Base-by-base conservation (phyloP, 1,140 invertebrate species). In the Drosophila nannoptera region DNA sequence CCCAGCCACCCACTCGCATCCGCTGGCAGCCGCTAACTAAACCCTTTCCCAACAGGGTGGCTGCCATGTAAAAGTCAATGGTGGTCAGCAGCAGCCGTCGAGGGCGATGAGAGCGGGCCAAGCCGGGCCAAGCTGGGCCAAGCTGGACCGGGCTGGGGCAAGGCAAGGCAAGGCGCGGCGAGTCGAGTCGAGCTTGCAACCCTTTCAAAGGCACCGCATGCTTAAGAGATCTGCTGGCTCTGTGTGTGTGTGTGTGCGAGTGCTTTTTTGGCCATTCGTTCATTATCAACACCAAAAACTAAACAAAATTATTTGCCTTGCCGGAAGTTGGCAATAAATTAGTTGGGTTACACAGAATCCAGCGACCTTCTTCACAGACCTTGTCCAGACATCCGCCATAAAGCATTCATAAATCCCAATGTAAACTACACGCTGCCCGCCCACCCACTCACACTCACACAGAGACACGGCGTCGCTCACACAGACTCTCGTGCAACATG, bases 331-430 rank as follows among this genome's bases (percentile, higher is more conserved):
- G 81, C 82, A 87, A 86, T 86, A 86, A 86, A 86, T 86, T 87
- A 86, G 82, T 84, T 86, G 81, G 70, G 67, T 69, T 76, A 73
- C 67, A 65, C 59, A 60, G 58, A 54, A 40, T 42, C 53, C 55
- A 49, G 7, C 65, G 59, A 64, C 55, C 48, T 66, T 61, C 32
- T 53, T 58, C 46, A 65, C 66, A 61, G 58, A 84, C 77, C 80
- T 76, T 86, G 80, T 80, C 80, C 80, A 86, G 81, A 80, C 80
- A 84, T 86, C 76, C 81, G 80, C 81, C 80, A 84, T 86, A 84
- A 87, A 87, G 80, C 76, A 80, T 84, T 82, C 80, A 88, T 88
- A 88, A 88, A 88, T 88, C 86, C 84, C 81, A 87, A 82, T 87
- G 86, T 82, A 88, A 84, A 84, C 80, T 84, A 84, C 76, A 84